Percentiles rank a stretch among this genome's conserved stretches.
Evolutionary conservation across 2,888 invertebrate genomes (phyloP).

Genomic region (Dicyrtomina minuta): DNA sequence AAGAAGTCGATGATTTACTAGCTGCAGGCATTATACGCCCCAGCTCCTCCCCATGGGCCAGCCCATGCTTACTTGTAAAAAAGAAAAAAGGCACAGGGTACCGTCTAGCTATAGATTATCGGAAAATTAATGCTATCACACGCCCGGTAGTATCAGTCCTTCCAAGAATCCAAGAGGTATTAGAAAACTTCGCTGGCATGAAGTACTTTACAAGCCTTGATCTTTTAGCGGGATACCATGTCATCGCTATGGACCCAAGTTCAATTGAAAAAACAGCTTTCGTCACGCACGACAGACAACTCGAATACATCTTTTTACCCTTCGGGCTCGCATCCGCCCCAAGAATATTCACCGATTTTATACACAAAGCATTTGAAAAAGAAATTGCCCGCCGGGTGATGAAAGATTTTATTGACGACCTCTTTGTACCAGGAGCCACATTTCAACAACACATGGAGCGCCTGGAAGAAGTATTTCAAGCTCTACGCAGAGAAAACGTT

Average conservation of each 20-base stretch:
- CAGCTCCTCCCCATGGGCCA: not conserved
- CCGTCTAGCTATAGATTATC: not conserved
- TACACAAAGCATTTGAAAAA: not conserved
- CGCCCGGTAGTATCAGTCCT: not conserved
- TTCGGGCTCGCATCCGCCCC: not conserved
- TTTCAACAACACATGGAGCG: not conserved
- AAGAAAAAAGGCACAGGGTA: not conserved
- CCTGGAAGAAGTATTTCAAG: not conserved
- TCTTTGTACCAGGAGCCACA: not conserved
- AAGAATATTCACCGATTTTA: not conserved
- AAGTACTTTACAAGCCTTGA: no score
- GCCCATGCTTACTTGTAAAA: not conserved
- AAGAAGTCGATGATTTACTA: not conserved
- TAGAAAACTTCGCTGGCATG: no score
- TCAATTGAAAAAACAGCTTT: not conserved
- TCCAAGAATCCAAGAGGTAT: not conserved
- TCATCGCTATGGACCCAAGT: not conserved
- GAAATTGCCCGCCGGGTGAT: not conserved
- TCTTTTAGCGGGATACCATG: no score
- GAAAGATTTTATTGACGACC: not conserved
- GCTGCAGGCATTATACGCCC: not conserved
- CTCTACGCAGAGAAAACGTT: not conserved
- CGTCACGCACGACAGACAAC: not conserved
- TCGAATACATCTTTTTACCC: not conserved
- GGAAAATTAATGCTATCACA: not conserved